Evolutionary conservation across 2,113 vertebrate genomes (phyloP), one percentile per base, ranked within the genome.

Genomic region (Halichoerus grypus): DNA sequence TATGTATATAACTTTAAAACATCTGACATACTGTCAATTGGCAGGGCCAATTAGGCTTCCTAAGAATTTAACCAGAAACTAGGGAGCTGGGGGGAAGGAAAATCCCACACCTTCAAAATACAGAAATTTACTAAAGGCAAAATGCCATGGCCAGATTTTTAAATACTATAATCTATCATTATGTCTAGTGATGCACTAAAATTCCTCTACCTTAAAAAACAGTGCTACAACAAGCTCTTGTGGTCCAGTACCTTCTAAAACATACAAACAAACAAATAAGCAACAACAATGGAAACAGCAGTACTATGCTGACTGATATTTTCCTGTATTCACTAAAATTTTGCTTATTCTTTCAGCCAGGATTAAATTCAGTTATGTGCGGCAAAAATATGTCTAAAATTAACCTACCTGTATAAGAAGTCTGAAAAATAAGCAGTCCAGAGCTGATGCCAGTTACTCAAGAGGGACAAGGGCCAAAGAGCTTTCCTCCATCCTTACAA

Each of bases 271-370:
- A 76, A 49, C 33, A 81, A 22, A 88, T 46, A 57, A 72, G 67
- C 65, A 65, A n/a, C 21, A 69, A 85, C 2, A 69, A 49, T 51
- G 63, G 77, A 65, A 93, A 76, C 0, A 84, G 28, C 12, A 87
- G 51, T 24, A 69, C 3, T 36, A 46, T 26, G 14, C 59, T 63
- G 24, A 74, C 26, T n/a, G 21, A 15, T 28, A 71, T 63, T 85
- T 89, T 74, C 72, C 61, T 86, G 86, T 89, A 79, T 91, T 88
- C n/a, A 42, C 33, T 79, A 91, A 91, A 84, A 82, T 26, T 31
- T 65, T 69, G 80, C 36, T 84, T 80, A 61, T 5, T 65, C 24
- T 57, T 63, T 53, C 42, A 65, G 13, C 61, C 24, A 61, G 51
- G 11, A 67, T 7, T 92, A 65, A 19, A 76, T 65, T 79, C 53